phyloP scores from a whole-genome alignment of 1,140 invertebrate species.

The Drosophila saltans region DNA sequence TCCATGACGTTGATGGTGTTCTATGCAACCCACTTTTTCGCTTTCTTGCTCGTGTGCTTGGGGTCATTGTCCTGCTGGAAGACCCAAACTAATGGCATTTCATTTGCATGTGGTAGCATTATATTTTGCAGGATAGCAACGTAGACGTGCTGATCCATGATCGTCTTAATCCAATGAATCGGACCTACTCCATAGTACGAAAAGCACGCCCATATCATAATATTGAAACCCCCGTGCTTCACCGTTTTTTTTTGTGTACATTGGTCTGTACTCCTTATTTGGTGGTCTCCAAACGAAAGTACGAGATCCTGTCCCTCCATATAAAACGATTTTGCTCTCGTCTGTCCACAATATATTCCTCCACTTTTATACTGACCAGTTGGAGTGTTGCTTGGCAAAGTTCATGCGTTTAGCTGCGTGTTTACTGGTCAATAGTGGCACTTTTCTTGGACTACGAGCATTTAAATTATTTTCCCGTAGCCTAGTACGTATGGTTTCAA shows the following conservation, averaged over 20 bases:
- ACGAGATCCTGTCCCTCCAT: not conserved
- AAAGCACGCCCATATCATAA: not conserved
- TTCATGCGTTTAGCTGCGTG: not conserved
- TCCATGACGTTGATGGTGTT: too few relatives aligned
- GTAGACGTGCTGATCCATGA: not conserved
- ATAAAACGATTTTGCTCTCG: not conserved
- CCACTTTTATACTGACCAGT: not conserved
- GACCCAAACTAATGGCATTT: not conserved
- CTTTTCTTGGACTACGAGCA: not conserved
- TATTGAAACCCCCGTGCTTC: not conserved
- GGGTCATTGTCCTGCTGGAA: not conserved
- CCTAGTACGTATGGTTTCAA: too few relatives aligned
- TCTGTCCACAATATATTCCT: not conserved
- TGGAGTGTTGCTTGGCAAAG: not conserved
- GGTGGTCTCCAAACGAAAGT: not conserved
- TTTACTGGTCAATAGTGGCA: not conserved
- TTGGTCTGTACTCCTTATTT: not conserved
- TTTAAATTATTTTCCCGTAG: too few relatives aligned
- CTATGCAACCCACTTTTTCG: not conserved
- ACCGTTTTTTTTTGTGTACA: not conserved
- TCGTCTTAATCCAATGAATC: not conserved
- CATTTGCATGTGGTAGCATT: not conserved
- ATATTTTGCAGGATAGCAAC: not conserved
- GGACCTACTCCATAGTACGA: not conserved
- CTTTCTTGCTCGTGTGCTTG: slow-evolving; percentile 1